Evolutionary conservation across 1,140 invertebrate genomes (phyloP).

Genomic region (Camponotus floridanus): DNA sequence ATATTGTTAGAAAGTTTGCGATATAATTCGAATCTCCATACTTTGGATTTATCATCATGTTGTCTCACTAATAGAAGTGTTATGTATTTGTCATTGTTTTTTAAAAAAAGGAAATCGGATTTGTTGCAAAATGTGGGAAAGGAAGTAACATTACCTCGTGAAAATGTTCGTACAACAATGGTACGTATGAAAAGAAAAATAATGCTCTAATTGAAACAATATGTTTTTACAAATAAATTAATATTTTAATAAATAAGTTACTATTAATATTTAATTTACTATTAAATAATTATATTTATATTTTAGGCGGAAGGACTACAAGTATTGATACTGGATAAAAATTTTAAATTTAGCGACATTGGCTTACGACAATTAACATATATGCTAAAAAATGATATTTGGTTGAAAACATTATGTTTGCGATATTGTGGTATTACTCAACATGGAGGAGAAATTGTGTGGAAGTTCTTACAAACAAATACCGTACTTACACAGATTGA

Average conservation of each 20-base stretch:
- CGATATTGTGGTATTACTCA: slow-evolving; percentile 67
- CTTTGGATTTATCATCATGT: slow-evolving; percentile 68
- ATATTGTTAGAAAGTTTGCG: slow-evolving; percentile 56
- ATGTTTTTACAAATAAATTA: not conserved
- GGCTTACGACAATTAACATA: slow-evolving; percentile 55
- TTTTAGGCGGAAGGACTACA: slow-evolving; percentile 67
- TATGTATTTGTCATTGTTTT: slow-evolving; percentile 56
- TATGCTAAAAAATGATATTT: slow-evolving; percentile 65
- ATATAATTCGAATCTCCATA: slow-evolving; percentile 51
- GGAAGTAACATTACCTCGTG: slow-evolving; percentile 12
- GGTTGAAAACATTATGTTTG: slow-evolving; percentile 66
- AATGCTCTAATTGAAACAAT: not conserved
- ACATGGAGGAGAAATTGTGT: slow-evolving; percentile 56
- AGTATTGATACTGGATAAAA: slow-evolving; percentile 66
- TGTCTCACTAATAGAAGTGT: slow-evolving; percentile 65
- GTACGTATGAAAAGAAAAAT: not conserved
- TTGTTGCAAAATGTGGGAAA: slow-evolving; percentile 63
- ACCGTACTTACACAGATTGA: slow-evolving; percentile 58
- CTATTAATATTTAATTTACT: no score
- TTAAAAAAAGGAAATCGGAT: slow-evolving; percentile 66
- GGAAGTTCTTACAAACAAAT: slow-evolving; percentile 64
- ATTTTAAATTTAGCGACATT: slow-evolving; percentile 65
- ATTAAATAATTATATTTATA: not conserved
- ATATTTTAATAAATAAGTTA: not conserved
- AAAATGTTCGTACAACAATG: not conserved